A percentile compares a stretch with the other conserved stretches of the same genome.
Evolutionary conservation across 2,113 vertebrate genomes (phyloP).

Genomic region (Poicephalus gulielmi): DNA sequence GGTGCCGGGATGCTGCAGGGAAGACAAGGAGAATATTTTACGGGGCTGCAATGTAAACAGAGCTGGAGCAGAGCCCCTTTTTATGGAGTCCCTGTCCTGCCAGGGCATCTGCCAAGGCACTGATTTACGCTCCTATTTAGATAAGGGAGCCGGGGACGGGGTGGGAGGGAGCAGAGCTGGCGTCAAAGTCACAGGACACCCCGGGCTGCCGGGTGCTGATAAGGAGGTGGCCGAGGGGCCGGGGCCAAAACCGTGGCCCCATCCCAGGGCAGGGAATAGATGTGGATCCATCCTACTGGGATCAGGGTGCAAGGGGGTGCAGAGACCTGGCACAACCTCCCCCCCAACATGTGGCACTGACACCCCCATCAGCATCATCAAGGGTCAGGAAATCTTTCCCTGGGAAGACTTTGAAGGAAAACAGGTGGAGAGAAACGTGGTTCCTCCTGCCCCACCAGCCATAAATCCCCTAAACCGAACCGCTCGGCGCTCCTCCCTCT

Average conservation of each 20-base stretch:
- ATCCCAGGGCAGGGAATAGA: neutral
- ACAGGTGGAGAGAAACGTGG: constrained; percentile 9
- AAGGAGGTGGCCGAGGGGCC: constrained; percentile 47
- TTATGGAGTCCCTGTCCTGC: constrained; percentile 89
- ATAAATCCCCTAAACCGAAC: neutral
- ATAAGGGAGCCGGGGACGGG: constrained; percentile 80
- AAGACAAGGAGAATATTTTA: constrained; percentile 84
- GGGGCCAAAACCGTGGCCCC: neutral
- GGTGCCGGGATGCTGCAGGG: constrained; percentile 67
- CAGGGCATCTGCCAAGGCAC: constrained; percentile 81
- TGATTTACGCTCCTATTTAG: constrained; percentile 96
- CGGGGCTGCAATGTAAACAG: constrained; percentile 86
- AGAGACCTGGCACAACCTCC: neutral
- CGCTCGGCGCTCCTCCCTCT: neutral
- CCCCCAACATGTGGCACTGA: accelerated
- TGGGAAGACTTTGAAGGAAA: constrained; percentile 10
- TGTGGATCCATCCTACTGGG: neutral
- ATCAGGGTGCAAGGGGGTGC: neutral
- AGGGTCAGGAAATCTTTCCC: neutral
- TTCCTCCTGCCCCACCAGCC: neutral
- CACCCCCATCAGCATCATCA: accelerated
- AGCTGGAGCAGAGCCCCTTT: constrained; percentile 82
- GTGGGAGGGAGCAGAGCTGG: constrained; percentile 81
- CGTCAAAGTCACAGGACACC: constrained; percentile 86
- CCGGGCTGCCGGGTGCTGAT: constrained; percentile 76